Evolutionary conservation across 2,113 vertebrate species (phyloP).

Genomic region (Xenopus borealis): DNA sequence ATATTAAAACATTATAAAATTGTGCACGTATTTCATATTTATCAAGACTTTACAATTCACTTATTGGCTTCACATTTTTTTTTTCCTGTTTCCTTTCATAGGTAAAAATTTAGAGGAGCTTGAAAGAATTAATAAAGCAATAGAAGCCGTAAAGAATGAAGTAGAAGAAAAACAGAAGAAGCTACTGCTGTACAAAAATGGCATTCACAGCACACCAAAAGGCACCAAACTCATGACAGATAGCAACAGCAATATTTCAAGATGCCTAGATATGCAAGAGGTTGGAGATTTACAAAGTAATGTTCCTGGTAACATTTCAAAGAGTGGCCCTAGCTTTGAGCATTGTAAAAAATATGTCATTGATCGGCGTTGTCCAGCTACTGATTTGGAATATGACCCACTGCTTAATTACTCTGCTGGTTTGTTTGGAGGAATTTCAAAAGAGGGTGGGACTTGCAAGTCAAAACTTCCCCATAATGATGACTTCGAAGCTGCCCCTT

Average conservation of each 20-base stretch:
- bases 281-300: too few species aligned
- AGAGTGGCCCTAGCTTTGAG: not conserved
- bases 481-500: accelerated
- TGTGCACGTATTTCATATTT: not conserved
- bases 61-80: too few species aligned
- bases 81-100: not conserved
- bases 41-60: too few species aligned
- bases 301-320: not conserved
- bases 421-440: conserved; percentile 26
- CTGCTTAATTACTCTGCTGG: conserved; percentile 70
- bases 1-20: too few species aligned
- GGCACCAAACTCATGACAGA: not conserved
- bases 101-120: conserved; percentile 51
- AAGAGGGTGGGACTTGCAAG: not conserved
- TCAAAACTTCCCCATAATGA: conserved; percentile 2
- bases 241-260: conserved; percentile 6
- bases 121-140: conserved; percentile 65
- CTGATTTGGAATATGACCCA: conserved; percentile 70
- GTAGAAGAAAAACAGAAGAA: conserved; percentile 65
- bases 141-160: conserved; percentile 64
- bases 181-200: conserved; percentile 55
- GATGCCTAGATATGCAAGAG: not conserved
- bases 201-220: not conserved
- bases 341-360: conserved; percentile 61
- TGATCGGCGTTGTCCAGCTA: conserved; percentile 62